These are phyloP conservation scores for Actinia tenebrosa DNA, from an alignment of 64 coral and sea anemone genomes.

Conservation along the genomic window DNA sequence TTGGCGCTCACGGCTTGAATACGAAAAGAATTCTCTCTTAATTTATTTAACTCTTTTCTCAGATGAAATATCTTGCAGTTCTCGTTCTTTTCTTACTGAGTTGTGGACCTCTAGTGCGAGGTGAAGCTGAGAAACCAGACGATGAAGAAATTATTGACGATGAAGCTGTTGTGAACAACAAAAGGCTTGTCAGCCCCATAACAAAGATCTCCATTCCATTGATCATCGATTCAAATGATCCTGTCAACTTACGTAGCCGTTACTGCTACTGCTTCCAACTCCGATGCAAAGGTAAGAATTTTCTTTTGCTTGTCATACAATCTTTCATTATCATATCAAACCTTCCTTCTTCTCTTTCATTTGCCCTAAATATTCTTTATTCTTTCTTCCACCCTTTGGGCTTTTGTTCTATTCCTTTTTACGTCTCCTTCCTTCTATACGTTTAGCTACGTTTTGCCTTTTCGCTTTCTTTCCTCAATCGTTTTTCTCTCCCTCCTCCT, in stretches of 20 bases:
- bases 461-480: no score
- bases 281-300: background rate
- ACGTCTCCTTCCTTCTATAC: no score
- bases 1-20: no score
- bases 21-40: no score
- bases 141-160: background rate
- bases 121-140: background rate
- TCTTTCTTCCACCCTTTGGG: no score
- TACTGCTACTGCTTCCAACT: background rate
- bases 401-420: no score
- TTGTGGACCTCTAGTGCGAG: background rate
- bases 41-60: background rate
- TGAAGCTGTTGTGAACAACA: background rate
- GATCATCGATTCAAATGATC: background rate
- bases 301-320: background rate
- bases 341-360: background rate
- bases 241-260: background rate
- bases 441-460: no score
- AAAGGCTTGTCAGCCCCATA: background rate
- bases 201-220: background rate
- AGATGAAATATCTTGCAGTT: slow-evolving; percentile 1
- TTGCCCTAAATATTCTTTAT: no score
- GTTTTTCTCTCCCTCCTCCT: no score
- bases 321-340: no score
- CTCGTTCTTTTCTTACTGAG: background rate